A percentile compares a stretch with the other conserved stretches of the same genome.
These are phyloP conservation scores for Sturnira hondurensis DNA, from an alignment of 2,113 vertebrate species.

Conservation along the genomic window DNA sequence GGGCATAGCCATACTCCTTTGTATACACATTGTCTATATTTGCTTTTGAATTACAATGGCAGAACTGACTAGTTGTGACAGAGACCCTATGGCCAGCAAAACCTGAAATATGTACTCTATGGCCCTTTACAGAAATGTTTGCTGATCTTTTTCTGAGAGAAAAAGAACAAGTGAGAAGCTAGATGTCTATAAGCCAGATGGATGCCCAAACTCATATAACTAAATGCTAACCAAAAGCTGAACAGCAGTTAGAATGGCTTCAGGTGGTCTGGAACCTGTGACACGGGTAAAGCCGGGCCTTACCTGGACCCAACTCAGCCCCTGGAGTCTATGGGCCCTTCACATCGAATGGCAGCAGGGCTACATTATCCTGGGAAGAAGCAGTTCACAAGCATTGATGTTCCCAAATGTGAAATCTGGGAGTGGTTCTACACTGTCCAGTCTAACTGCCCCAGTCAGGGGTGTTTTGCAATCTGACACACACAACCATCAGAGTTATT, in stretches of 20 bases:
- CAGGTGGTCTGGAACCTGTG: background rate
- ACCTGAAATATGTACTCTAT: background rate
- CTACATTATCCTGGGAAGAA: background rate
- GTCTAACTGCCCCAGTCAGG: background rate
- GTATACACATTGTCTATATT: background rate
- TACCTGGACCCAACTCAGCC: background rate
- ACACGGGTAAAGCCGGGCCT: background rate
- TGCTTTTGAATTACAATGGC: background rate
- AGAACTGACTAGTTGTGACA: background rate
- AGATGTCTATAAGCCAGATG: background rate
- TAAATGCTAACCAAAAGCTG: background rate
- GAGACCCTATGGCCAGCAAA: background rate
- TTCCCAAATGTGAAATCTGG: conserved; percentile 42
- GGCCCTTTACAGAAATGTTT: background rate
- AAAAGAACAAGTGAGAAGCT: background rate
- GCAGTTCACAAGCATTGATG: conserved; percentile 23
- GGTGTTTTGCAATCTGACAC: conserved; percentile 34
- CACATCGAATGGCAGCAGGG: background rate
- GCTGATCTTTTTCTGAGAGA: background rate
- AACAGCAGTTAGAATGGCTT: background rate
- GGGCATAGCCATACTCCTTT: background rate
- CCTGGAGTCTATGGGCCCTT: background rate
- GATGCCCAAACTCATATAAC: background rate
- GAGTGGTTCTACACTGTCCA: background rate
- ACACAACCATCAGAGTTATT: conserved; percentile 25